A percentile compares a stretch with the other conserved stretches of the same genome.
These are phyloP conservation scores for Glossophaga mutica DNA, from an alignment of 2,797 vertebrate species.

Conservation along the genomic window DNA sequence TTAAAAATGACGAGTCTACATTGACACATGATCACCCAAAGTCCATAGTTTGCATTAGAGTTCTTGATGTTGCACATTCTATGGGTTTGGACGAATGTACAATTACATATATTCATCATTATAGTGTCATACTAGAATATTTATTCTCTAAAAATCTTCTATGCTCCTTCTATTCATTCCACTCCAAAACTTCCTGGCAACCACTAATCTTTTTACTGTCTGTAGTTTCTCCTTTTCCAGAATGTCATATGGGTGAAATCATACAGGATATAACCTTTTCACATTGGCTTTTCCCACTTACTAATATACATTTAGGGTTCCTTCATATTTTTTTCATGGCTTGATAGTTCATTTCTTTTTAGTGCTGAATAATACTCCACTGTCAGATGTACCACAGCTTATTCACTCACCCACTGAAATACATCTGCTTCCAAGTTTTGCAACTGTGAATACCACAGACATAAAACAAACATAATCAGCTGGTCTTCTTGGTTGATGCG, in stretches of 20 bases:
- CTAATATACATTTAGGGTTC: not conserved
- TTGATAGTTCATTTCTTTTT: not conserved
- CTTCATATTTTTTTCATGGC: not conserved
- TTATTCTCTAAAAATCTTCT: not conserved
- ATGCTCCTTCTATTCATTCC: not conserved
- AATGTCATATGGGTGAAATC: not conserved
- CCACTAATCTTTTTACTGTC: not conserved
- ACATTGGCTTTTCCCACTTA: not conserved
- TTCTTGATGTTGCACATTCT: not conserved
- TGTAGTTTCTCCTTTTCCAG: not conserved
- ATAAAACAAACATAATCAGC: not conserved
- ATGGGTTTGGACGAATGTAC: not conserved
- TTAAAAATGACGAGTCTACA: not conserved
- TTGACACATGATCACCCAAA: not conserved
- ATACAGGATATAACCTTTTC: not conserved
- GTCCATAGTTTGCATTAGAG: not conserved
- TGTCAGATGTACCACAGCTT: not conserved
- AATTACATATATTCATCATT: not conserved
- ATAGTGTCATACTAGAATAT: not conserved
- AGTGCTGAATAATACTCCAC: not conserved
- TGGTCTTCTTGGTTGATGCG: not conserved
- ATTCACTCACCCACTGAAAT: not conserved
- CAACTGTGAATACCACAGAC: not conserved
- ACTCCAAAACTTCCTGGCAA: not conserved
- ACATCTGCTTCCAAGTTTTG: not conserved